A percentile compares a stretch with the other conserved stretches of the same genome.
Conservation (phyloP, 2,113 vertebrate species). For the Microcebus lehilahytsara region DNA sequence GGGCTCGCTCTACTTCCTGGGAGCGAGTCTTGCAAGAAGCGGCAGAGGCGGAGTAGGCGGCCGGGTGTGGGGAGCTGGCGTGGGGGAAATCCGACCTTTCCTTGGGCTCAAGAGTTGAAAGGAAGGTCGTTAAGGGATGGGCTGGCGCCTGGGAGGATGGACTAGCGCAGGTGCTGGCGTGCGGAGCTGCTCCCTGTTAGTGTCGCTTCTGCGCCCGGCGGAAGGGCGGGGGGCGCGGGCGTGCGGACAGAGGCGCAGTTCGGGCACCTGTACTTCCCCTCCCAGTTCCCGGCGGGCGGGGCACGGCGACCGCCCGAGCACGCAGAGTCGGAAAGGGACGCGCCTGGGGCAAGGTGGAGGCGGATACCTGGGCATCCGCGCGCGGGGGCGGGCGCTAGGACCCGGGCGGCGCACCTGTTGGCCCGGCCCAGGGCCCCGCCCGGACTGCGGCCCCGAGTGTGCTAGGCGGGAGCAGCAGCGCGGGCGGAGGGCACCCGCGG, state of each 20-base stretch:
- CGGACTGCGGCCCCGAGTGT: neutral
- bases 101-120: neutral
- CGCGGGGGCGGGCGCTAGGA: conserved; percentile 59
- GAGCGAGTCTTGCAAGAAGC: neutral
- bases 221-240: neutral
- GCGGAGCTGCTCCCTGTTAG: neutral
- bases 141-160: neutral
- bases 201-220: neutral
- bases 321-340: neutral
- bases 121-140: neutral
- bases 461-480: neutral
- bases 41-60: neutral
- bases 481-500: neutral
- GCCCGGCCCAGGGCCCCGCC: conserved; percentile 33
- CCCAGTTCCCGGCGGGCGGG: neutral
- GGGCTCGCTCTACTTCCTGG: neutral
- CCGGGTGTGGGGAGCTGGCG: neutral
- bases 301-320: neutral
- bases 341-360: neutral
- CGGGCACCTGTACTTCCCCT: neutral
- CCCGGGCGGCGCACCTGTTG: conserved; percentile 69
- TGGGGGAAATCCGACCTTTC: neutral
- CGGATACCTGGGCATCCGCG: neutral
- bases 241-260: fast-evolving
- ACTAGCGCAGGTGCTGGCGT: neutral